phyloP scores from a whole-genome alignment of 2,888 invertebrate genomes.

The Phaedon cochleariae region DNA sequence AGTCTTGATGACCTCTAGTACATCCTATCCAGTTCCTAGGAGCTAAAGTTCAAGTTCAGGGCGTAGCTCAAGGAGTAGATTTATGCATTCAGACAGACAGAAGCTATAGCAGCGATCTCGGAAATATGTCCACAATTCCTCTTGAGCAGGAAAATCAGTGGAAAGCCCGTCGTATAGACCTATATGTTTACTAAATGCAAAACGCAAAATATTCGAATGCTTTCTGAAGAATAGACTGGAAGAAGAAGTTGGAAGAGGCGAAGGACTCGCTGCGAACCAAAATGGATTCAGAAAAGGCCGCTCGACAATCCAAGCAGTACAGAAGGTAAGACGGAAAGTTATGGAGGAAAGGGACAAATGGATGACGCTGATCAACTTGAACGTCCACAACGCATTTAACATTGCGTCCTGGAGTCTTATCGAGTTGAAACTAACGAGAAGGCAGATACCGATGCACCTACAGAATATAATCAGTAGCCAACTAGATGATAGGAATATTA shows the following conservation, averaged over 20 bases:
- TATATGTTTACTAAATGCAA: neutral
- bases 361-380: neutral
- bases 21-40: no score
- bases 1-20: no score
- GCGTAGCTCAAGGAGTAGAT: no score
- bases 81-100: no score
- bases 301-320: constrained; percentile 10
- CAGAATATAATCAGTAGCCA: neutral
- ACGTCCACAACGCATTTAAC: constrained; percentile 2
- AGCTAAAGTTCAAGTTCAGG: no score
- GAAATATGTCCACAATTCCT: no score
- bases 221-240: neutral
- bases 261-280: neutral
- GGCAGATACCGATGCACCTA: neutral
- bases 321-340: neutral
- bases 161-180: neutral
- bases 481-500: neutral
- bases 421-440: neutral
- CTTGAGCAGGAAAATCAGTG: neutral
- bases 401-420: neutral
- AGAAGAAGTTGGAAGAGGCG: neutral
- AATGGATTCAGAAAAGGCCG: constrained; percentile 4
- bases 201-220: neutral
- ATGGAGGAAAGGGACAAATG: neutral
- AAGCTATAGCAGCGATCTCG: no score